A percentile compares a stretch with the other conserved stretches of the same genome.
These are phyloP conservation scores for Tiliacea citrago DNA, from an alignment of 2,888 invertebrate genomes.

Conservation along the genomic window DNA sequence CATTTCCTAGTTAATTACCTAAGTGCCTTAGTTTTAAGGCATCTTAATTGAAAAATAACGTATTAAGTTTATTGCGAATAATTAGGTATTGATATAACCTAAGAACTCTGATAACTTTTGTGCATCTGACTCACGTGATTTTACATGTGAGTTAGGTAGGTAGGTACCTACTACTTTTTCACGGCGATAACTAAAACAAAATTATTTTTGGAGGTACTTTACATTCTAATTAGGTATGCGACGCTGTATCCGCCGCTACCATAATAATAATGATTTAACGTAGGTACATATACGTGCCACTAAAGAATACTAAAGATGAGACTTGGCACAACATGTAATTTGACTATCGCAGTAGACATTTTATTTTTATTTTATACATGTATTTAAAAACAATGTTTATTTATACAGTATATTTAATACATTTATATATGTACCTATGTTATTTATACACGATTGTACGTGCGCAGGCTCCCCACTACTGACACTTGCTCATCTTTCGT, in stretches of 20 bases:
- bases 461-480: too few species aligned
- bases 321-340: too few species aligned
- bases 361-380: too few species aligned
- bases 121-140: neutral
- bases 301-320: too few species aligned
- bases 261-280: neutral
- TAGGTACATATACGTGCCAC: too few species aligned
- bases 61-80: conserved; percentile 12
- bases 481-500: too few species aligned
- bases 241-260: neutral
- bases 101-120: neutral
- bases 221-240: neutral
- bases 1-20: neutral
- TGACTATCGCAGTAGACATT: too few species aligned
- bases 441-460: too few species aligned
- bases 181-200: neutral
- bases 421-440: too few species aligned
- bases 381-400: too few species aligned
- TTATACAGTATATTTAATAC: too few species aligned
- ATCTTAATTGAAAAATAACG: neutral
- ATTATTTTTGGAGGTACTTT: neutral
- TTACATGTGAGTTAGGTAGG: neutral
- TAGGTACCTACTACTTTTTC: neutral
- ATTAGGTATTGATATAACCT: neutral
- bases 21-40: too few species aligned